phyloP scores from a whole-genome alignment of 2,888 invertebrate species.

The Drosophila anceps region DNA sequence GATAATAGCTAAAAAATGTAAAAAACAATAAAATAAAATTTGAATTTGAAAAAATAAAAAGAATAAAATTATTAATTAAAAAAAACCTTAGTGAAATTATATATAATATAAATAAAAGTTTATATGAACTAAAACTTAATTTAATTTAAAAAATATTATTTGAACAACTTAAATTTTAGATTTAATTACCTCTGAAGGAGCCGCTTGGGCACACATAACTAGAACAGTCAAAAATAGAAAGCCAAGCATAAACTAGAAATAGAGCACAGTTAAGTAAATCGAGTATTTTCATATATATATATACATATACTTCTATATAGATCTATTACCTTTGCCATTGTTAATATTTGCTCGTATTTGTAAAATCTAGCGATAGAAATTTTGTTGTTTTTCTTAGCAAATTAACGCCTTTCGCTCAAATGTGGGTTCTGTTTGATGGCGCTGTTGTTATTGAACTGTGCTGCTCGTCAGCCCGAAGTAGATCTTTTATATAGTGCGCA shows the following conservation, averaged over 20 bases:
- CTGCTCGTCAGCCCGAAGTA: constrained; percentile 26
- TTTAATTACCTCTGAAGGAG: constrained; percentile 57
- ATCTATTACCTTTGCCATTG: constrained; percentile 64
- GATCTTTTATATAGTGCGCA: constrained; percentile 71
- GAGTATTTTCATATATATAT: neutral
- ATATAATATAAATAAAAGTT: neutral
- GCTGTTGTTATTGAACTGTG: constrained; percentile 60
- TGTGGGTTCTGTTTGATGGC: constrained; percentile 41
- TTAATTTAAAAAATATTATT: neutral
- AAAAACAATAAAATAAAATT: no score
- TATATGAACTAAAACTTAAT: neutral
- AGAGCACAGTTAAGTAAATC: constrained; percentile 29
- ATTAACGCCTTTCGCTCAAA: constrained; percentile 67
- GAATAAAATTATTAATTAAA: no score
- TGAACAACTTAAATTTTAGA: neutral
- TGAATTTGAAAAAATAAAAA: no score
- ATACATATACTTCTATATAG: constrained; percentile 1
- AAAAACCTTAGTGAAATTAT: no score
- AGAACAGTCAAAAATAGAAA: constrained; percentile 30
- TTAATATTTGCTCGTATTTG: constrained; percentile 49
- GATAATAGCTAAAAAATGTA: no score
- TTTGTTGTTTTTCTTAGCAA: constrained; percentile 31
- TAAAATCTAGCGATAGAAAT: constrained; percentile 50
- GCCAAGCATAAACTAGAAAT: constrained; percentile 55
- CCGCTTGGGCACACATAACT: constrained; percentile 34